Evolutionary conservation across 2,113 vertebrate genomes (phyloP).

Genomic region (Paradoxurus hermaphroditus): DNA sequence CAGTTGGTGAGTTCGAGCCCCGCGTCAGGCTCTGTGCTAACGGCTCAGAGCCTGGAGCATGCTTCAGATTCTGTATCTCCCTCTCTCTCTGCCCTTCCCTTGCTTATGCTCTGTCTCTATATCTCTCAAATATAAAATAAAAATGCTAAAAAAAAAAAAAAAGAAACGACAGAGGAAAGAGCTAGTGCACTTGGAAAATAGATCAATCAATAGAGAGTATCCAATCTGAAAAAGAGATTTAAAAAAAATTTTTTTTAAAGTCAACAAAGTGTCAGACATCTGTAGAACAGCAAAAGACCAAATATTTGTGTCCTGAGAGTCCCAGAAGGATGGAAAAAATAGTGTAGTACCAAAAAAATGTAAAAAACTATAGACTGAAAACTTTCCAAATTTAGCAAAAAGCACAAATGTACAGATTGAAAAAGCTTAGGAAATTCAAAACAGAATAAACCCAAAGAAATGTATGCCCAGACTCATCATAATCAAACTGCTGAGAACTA

Average conservation of each 20-base stretch:
- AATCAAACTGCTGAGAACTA: not conserved
- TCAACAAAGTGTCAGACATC: not conserved
- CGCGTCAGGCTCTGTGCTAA: too few relatives aligned
- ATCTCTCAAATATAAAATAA: too few relatives aligned
- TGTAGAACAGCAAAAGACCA: not conserved
- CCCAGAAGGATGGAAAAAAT: not conserved
- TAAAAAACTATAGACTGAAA: not conserved
- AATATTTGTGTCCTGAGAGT: not conserved
- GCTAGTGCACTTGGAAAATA: not conserved
- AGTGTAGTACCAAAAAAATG: not conserved
- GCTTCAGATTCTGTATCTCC: too few relatives aligned
- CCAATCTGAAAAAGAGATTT: not conserved
- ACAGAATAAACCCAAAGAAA: not conserved
- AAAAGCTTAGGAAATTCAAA: not conserved
- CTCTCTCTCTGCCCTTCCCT: too few relatives aligned
- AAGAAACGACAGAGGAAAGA: not conserved
- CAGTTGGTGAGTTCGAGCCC: too few relatives aligned
- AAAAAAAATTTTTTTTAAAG: not conserved
- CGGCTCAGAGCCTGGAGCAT: too few relatives aligned
- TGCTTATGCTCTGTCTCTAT: too few relatives aligned
- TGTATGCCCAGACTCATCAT: not conserved
- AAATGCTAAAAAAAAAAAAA: too few relatives aligned
- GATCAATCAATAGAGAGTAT: not conserved
- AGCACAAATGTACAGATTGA: not conserved
- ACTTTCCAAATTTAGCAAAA: not conserved